Conservation (phyloP, 2,888 invertebrate species). For the Macrophya annulata region DNA sequence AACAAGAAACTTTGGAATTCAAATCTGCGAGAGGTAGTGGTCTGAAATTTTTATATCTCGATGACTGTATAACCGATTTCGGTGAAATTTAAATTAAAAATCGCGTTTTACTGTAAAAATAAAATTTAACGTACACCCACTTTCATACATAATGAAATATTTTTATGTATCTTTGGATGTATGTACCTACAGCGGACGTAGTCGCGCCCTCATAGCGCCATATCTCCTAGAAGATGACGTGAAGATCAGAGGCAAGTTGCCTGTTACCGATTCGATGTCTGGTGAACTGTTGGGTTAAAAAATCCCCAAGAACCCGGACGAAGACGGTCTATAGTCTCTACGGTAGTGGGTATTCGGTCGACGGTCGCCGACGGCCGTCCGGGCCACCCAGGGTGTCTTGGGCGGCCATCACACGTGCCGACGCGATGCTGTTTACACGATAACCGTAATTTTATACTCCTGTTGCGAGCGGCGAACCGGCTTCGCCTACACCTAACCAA, state of each 20-base stretch:
- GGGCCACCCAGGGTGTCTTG: constrained; percentile 71
- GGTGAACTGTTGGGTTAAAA: constrained; percentile 3
- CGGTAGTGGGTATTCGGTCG: not conserved
- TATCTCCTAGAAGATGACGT: not conserved
- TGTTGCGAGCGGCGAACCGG: constrained; percentile 70
- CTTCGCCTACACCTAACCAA: constrained; percentile 45
- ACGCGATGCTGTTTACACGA: constrained; percentile 76
- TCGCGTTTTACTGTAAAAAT: too few species aligned
- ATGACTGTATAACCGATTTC: too few species aligned
- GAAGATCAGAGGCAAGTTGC: constrained; percentile 22
- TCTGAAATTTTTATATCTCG: not conserved
- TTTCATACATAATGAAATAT: not conserved
- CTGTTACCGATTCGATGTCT: constrained; percentile 4
- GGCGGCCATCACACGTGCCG: constrained; percentile 76
- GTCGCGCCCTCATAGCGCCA: not conserved
- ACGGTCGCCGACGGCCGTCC: constrained; percentile 48
- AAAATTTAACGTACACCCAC: too few species aligned
- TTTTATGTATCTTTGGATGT: not conserved
- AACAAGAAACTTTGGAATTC: too few species aligned
- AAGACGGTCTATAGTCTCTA: constrained; percentile 18
- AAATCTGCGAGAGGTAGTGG: too few species aligned
- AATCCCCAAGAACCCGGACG: not conserved
- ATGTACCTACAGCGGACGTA: not conserved
- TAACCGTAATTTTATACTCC: constrained; percentile 77
- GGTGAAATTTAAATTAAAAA: too few species aligned